Percentiles rank a stretch among this genome's conserved stretches.
Evolutionary conservation across 2,113 vertebrate genomes (phyloP).

Genomic region (Xiphias gladius): DNA sequence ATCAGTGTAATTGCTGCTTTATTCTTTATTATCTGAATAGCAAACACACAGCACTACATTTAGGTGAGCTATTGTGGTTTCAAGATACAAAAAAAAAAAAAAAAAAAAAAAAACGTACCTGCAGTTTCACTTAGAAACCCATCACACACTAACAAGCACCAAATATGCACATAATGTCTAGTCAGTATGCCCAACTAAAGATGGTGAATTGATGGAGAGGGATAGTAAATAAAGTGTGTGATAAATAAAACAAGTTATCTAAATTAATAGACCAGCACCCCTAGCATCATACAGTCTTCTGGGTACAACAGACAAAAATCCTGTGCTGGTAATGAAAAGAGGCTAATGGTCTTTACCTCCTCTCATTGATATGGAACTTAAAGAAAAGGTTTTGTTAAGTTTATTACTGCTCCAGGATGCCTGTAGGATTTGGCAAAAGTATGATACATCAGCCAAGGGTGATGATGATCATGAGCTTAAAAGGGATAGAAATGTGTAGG

Average conservation of each 20-base stretch:
- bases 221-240: background rate
- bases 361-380: background rate
- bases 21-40: background rate
- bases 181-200: background rate
- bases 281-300: background rate
- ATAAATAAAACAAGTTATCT: background rate
- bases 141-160: background rate
- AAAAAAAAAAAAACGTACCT: no score
- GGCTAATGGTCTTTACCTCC: no score
- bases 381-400: slow-evolving; percentile 27
- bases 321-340: no score
- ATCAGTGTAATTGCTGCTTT: background rate
- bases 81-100: no score
- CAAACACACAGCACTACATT: background rate
- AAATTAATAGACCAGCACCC: background rate
- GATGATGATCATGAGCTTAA: slow-evolving; percentile 33
- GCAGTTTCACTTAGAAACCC: no score
- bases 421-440: slow-evolving; percentile 37
- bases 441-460: slow-evolving; percentile 7
- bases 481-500: slow-evolving; percentile 9
- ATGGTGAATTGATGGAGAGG: background rate
- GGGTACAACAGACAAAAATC: background rate
- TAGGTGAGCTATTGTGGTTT: background rate
- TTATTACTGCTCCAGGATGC: slow-evolving; percentile 21
- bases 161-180: background rate